These are phyloP conservation scores for Phocides pigmalion DNA, from an alignment of 1,140 invertebrate genomes.

Conservation along the genomic window DNA sequence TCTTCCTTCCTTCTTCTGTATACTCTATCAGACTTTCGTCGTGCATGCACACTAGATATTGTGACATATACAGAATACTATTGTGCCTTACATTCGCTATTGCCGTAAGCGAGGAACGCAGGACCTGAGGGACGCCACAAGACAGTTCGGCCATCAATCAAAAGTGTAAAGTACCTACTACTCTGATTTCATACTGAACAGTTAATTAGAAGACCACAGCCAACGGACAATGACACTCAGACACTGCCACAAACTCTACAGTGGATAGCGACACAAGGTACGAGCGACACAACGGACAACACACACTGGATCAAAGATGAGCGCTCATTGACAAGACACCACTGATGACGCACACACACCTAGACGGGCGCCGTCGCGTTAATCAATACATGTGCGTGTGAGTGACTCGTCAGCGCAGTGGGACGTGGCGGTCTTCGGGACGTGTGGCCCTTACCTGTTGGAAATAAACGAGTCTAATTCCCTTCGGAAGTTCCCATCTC, in stretches of 20 bases:
- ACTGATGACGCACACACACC: conserved; percentile 77
- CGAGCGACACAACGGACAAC: conserved; percentile 46
- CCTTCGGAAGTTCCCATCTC: conserved; percentile 2
- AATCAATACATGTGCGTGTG: conserved; percentile 85
- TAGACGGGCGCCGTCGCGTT: conserved; percentile 76
- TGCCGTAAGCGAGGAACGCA: conserved; percentile 64
- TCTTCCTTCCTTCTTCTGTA: conserved; percentile 80
- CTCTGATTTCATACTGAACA: conserved; percentile 61
- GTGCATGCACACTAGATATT: conserved; percentile 84
- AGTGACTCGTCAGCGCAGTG: conserved; percentile 70
- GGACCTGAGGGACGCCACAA: conserved; percentile 68
- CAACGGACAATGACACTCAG: conserved; percentile 70
- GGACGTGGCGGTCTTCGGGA: conserved; percentile 43
- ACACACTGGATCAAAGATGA: conserved; percentile 60
- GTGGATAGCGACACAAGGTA: conserved; percentile 71
- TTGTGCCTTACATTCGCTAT: conserved; percentile 73
- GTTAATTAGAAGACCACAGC: conserved; percentile 61
- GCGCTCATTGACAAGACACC: conserved; percentile 63
- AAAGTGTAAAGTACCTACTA: conserved; percentile 46
- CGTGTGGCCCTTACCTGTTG: conserved; percentile 63
- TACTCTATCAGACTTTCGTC: conserved; percentile 78
- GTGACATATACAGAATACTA: conserved; percentile 78
- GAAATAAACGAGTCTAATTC: conserved; percentile 17
- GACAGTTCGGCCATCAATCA: conserved; percentile 59
- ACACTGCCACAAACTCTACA: conserved; percentile 77